Conservation (phyloP, 2,888 invertebrate species). For the Catotricha subobsoleta region DNA sequence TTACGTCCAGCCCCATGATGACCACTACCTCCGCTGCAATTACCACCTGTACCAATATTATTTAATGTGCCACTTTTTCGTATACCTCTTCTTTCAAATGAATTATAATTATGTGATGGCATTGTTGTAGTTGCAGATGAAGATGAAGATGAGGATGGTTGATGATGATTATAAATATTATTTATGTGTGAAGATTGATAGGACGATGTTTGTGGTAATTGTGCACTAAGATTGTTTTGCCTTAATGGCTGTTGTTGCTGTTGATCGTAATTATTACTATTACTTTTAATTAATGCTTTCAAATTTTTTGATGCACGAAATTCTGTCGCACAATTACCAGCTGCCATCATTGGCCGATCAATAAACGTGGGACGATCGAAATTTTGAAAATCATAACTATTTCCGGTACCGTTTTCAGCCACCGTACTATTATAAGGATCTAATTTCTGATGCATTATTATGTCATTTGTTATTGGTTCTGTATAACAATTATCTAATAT, state of each 20-base stretch:
- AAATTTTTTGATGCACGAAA: conserved; percentile 13
- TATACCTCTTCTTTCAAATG: conserved; percentile 24
- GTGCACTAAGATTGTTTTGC: conserved; percentile 19
- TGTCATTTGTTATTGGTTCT: conserved; percentile 19
- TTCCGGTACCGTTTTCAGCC: background rate
- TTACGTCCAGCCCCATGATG: conserved; percentile 11
- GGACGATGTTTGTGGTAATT: conserved; percentile 1
- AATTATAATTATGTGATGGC: conserved; percentile 21
- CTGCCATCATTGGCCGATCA: conserved; percentile 15
- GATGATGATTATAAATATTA: no score
- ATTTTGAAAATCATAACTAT: conserved; percentile 34
- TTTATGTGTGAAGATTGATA: background rate
- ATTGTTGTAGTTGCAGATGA: conserved; percentile 10
- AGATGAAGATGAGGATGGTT: conserved; percentile 4
- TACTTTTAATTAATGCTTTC: conserved; percentile 16
- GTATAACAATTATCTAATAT: conserved; percentile 25
- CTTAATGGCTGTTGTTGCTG: conserved; percentile 19
- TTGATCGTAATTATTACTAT: conserved; percentile 23
- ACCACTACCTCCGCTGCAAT: no score
- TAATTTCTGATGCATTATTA: background rate
- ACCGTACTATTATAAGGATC: background rate
- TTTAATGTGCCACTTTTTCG: conserved; percentile 27
- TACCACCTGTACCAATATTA: conserved; percentile 21
- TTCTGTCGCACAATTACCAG: conserved; percentile 6
- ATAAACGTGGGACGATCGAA: conserved; percentile 40